Percentiles rank a stretch among this genome's conserved stretches.
phyloP scores from a whole-genome alignment of 2,797 vertebrate genomes.

The Distichodus sexfasciatus region DNA sequence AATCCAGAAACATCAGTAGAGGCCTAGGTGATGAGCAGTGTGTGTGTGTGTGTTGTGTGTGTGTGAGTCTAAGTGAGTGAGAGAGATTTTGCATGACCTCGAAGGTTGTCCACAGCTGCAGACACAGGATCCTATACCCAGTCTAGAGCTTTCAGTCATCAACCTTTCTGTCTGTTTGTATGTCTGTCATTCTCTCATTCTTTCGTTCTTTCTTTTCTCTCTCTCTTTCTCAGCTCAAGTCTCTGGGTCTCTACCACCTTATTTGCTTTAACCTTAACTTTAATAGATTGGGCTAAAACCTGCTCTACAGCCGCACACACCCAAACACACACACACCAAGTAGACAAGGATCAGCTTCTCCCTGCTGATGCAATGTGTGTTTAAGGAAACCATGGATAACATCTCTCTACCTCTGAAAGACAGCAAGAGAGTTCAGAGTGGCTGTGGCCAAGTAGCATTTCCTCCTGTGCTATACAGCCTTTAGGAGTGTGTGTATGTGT shows the following conservation, averaged over 20 bases:
- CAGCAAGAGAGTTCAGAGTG: no score
- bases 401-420: no score
- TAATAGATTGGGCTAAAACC: neutral
- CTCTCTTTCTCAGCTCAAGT: neutral
- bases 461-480: no score
- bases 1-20: constrained; percentile 6
- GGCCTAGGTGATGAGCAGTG: neutral
- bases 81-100: constrained; percentile 20
- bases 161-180: constrained; percentile 28
- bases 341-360: neutral
- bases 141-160: constrained; percentile 37
- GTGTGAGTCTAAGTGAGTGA: constrained; percentile 19
- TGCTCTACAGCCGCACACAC: constrained; percentile 4
- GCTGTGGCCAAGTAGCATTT: no score
- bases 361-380: no score
- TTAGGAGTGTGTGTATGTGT: constrained; percentile 12
- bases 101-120: constrained; percentile 40
- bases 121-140: constrained; percentile 42
- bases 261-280: constrained; percentile 30
- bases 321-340: constrained; percentile 5
- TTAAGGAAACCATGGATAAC: neutral
- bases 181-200: constrained; percentile 21
- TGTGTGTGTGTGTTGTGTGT: neutral
- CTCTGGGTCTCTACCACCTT: neutral
- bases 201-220: neutral